Conservation (phyloP, 1,140 invertebrate species). For the Andricus grossulariae region DNA sequence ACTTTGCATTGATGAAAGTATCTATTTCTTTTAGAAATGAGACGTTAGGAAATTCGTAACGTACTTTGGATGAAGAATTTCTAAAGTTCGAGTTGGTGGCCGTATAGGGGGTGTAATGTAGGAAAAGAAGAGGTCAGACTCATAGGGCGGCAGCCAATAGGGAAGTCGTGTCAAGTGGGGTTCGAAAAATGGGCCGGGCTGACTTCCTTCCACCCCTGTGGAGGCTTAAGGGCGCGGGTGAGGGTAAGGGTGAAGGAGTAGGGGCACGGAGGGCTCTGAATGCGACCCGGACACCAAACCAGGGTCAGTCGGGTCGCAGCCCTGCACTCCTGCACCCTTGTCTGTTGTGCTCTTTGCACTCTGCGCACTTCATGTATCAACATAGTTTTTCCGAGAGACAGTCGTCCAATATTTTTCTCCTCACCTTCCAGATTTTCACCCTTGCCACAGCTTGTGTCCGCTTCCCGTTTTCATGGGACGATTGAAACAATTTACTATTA, state of each 20-base stretch:
- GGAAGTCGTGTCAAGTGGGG: constrained; percentile 71
- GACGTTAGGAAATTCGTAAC: constrained; percentile 4
- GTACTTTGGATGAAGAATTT: constrained; percentile 10
- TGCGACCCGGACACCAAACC: constrained; percentile 66
- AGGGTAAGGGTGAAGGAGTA: constrained; percentile 68
- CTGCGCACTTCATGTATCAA: constrained; percentile 59
- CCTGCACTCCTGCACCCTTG: constrained; percentile 67
- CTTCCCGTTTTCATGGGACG: neutral
- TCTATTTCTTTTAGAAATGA: neutral
- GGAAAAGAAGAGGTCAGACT: constrained; percentile 68
- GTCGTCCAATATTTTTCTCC: constrained; percentile 47
- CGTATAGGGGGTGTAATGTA: constrained; percentile 49
- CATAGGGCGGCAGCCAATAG: constrained; percentile 70
- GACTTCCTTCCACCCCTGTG: constrained; percentile 65
- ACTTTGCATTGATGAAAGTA: neutral
- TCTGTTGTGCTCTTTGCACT: constrained; percentile 68
- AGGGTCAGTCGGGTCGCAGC: constrained; percentile 74
- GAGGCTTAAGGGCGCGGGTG: constrained; percentile 60
- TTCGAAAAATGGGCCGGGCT: constrained; percentile 73
- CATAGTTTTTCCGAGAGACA: constrained; percentile 40
- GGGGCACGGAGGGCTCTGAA: constrained; percentile 64
- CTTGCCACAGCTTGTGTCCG: neutral
- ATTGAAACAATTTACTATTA: neutral
- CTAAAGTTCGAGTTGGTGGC: constrained; percentile 13
- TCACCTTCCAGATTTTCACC: neutral